Evolutionary conservation across 2,113 vertebrate genomes (phyloP).

Genomic region (Ailuropoda melanoleuca): DNA sequence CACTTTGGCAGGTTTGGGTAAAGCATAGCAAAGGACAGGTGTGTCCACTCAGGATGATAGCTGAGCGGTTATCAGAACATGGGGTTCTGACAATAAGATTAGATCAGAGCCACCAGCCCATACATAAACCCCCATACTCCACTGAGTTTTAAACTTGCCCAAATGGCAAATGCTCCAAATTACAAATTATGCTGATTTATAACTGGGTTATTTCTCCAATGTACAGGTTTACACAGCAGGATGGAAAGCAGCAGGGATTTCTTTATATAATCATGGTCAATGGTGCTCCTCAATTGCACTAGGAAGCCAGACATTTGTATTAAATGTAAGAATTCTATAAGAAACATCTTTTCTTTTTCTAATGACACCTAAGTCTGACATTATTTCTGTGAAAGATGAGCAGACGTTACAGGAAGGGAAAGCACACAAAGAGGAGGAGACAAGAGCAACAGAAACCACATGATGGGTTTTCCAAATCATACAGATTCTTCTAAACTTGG

Average conservation of each 20-base stretch:
- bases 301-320: neutral
- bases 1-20: neutral
- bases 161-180: neutral
- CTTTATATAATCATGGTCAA: neutral
- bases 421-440: neutral
- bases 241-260: neutral
- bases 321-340: neutral
- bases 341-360: neutral
- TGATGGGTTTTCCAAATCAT: neutral
- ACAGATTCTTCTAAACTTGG: neutral
- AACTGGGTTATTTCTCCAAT: neutral
- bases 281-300: neutral
- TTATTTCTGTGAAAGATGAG: neutral
- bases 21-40: neutral
- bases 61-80: neutral
- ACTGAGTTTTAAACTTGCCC: neutral
- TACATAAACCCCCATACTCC: neutral
- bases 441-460: neutral
- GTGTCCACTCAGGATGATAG: neutral
- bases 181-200: neutral
- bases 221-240: neutral
- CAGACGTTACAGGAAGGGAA: neutral
- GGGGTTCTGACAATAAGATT: neutral
- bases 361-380: neutral
- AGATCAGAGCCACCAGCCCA: neutral